Percentiles rank a stretch among this genome's conserved stretches.
Evolutionary conservation across 2,888 invertebrate genomes (phyloP).

Genomic region (Watsonalla binaria): DNA sequence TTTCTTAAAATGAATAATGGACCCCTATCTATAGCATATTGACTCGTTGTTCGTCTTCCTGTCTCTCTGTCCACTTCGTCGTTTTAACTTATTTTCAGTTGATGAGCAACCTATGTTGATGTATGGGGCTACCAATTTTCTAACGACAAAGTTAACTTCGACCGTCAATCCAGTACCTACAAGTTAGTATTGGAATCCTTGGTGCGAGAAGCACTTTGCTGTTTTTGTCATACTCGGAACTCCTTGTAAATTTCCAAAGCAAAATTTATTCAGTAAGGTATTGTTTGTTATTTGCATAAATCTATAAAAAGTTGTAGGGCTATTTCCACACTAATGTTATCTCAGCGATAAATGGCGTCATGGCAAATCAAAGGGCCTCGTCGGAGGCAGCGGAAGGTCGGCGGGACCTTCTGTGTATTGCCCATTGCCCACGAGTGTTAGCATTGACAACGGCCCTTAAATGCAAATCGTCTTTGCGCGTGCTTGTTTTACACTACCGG

Average conservation of each 20-base stretch:
- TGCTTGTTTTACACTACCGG: slow-evolving; percentile 37
- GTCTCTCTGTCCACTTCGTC: no score
- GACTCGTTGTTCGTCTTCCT: no score
- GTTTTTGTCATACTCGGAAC: neutral
- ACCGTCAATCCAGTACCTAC: no score
- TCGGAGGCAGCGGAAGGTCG: slow-evolving; percentile 51
- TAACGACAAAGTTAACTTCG: no score
- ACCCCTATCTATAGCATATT: no score
- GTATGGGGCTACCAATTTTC: no score
- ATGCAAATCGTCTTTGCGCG: slow-evolving; percentile 63
- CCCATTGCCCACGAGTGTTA: slow-evolving; percentile 50
- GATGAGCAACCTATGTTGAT: no score
- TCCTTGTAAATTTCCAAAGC: slow-evolving; percentile 20
- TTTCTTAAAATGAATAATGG: no score
- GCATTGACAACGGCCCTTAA: slow-evolving; percentile 65
- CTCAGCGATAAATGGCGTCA: slow-evolving; percentile 41
- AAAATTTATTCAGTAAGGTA: slow-evolving; percentile 27
- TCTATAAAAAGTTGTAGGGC: slow-evolving; percentile 19
- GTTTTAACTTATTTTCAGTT: no score
- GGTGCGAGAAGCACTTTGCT: no score
- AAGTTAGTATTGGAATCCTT: no score
- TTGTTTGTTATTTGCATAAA: slow-evolving; percentile 15
- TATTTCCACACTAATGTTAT: slow-evolving; percentile 33
- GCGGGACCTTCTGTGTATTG: slow-evolving; percentile 57
- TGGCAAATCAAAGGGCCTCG: slow-evolving; percentile 71